phyloP scores from a whole-genome alignment of 1,140 invertebrate genomes.

The Leptinotarsa texana region DNA sequence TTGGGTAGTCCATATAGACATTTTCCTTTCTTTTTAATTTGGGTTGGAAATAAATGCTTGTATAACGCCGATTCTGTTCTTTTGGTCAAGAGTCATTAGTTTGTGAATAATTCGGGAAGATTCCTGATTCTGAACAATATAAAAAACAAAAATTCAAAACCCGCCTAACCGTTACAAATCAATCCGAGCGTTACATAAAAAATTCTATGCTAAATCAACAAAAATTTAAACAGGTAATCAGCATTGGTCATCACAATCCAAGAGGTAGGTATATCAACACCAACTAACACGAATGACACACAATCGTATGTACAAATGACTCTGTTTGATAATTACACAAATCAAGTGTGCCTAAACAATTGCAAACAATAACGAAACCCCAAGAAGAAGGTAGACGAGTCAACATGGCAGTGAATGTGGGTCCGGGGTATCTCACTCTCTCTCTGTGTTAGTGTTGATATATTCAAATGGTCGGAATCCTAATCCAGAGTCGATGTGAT shows the following conservation, averaged over 20 bases:
- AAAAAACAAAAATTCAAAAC: no score
- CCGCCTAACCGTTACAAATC: no score
- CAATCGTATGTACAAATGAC: not conserved
- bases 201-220: not conserved
- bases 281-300: not conserved
- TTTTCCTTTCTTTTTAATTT: no score
- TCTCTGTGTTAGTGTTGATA: not conserved
- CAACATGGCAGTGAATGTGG: slow-evolving; percentile 21
- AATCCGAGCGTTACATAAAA: no score
- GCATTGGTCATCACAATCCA: not conserved
- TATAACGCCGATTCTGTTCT: no score
- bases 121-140: no score
- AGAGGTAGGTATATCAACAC: not conserved
- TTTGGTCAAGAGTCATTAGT: no score
- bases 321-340: slow-evolving; percentile 11
- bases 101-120: no score
- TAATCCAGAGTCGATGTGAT: slow-evolving; percentile 44
- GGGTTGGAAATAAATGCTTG: no score
- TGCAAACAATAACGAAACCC: slow-evolving; percentile 28
- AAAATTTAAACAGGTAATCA: not conserved
- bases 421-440: slow-evolving; percentile 19
- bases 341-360: slow-evolving; percentile 14
- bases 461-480: slow-evolving; percentile 14
- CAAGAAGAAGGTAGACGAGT: slow-evolving; percentile 22
- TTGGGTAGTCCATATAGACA: no score